phyloP scores from a whole-genome alignment of 2,888 invertebrate species.

The Cantharis rustica region DNA sequence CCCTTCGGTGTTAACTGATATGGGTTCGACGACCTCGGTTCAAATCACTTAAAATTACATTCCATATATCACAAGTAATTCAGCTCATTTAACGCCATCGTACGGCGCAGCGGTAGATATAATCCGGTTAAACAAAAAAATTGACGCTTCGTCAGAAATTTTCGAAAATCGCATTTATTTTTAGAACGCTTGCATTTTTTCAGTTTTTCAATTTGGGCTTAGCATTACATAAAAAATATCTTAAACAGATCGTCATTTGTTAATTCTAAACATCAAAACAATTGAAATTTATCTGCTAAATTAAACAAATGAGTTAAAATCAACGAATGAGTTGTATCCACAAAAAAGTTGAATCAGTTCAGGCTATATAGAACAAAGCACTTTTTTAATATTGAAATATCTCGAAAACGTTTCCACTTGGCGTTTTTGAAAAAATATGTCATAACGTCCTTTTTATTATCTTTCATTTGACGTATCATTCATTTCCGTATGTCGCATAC shows the following conservation, averaged over 20 bases:
- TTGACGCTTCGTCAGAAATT: neutral
- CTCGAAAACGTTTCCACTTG: neutral
- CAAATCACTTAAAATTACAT: neutral
- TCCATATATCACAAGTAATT: neutral
- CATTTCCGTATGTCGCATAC: neutral
- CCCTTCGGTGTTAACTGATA: neutral
- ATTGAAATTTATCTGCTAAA: neutral
- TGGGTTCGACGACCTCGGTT: neutral
- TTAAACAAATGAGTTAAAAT: no score
- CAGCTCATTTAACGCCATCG: neutral
- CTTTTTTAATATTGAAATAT: neutral
- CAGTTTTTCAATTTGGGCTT: neutral
- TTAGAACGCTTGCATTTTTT: neutral
- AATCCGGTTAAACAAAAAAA: neutral
- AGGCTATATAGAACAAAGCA: neutral
- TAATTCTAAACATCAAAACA: neutral
- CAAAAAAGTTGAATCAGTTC: neutral
- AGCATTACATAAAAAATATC: neutral
- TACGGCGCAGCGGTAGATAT: neutral
- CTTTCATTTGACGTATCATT: neutral
- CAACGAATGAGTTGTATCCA: neutral
- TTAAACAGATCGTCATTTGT: neutral
- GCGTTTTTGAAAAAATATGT: neutral
- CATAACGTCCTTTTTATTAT: slow-evolving; percentile 8
- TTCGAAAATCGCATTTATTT: neutral